Conservation (phyloP, 2,797 vertebrate genomes). For the Alosa sapidissima region DNA sequence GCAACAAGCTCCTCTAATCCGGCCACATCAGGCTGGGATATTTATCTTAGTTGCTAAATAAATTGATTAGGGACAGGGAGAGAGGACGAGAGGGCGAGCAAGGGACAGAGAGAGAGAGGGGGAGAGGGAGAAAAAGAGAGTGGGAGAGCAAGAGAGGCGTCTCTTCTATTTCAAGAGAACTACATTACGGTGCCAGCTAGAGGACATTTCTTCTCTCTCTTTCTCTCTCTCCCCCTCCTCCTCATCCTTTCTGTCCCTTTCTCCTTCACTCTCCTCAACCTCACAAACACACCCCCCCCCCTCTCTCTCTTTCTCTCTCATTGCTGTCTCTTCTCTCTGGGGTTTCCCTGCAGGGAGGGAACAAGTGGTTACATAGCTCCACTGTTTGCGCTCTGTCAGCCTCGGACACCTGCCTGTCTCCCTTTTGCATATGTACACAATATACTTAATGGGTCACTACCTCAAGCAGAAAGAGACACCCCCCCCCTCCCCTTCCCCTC, state of each 20-base stretch:
- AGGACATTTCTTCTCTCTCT: conserved; percentile 41
- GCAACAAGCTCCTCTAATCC: conserved; percentile 49
- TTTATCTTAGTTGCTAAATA: conserved; percentile 62
- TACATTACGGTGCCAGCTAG: conserved; percentile 52
- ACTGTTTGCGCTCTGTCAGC: conserved; percentile 45
- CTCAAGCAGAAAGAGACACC: conserved; percentile 54
- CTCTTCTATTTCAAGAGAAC: conserved; percentile 33
- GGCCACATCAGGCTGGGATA: conserved; percentile 52
- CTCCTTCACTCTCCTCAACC: not conserved
- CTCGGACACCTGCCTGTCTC: conserved; percentile 59
- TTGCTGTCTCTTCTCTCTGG: conserved; percentile 13
- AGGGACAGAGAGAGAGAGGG: conserved; percentile 27
- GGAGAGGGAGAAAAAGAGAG: not conserved
- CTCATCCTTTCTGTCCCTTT: not conserved
- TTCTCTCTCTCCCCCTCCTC: not conserved
- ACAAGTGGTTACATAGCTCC: conserved; percentile 52
- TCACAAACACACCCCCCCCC: conserved; percentile 17
- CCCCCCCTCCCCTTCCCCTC: not conserved
- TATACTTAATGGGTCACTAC: conserved; percentile 65
- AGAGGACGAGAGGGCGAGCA: conserved; percentile 31
- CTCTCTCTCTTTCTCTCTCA: conserved; percentile 17
- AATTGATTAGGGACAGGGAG: conserved; percentile 61
- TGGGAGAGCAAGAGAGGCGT: conserved; percentile 31
- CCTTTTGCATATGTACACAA: conserved; percentile 67
- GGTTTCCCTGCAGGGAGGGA: conserved; percentile 41